Evolutionary conservation across 2,797 vertebrate species (phyloP).

Genomic region (Sciurus vulgaris): DNA sequence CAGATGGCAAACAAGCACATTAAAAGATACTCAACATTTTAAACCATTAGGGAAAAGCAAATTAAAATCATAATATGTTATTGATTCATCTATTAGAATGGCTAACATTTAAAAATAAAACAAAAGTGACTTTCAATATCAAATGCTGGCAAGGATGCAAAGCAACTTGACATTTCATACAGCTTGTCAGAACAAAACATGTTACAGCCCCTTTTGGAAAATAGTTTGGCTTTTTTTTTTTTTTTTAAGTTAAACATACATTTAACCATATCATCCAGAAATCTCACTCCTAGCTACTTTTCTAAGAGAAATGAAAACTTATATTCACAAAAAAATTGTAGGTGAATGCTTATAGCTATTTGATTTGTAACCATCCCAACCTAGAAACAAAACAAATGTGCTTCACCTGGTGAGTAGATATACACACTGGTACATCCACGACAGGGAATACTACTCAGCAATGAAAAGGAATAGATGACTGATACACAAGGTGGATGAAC

Average conservation of each 20-base stretch:
- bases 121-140: background rate
- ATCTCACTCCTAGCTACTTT: background rate
- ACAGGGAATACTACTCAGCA: background rate
- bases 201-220: background rate
- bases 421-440: background rate
- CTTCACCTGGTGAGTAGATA: background rate
- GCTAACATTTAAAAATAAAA: background rate
- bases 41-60: conserved; percentile 33
- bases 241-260: conserved; percentile 28
- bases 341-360: background rate
- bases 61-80: conserved; percentile 5
- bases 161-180: background rate
- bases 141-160: background rate
- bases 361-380: background rate
- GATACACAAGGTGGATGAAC: background rate
- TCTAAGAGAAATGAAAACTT: conserved; percentile 44
- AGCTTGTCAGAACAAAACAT: background rate
- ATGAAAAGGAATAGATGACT: background rate
- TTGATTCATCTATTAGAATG: background rate
- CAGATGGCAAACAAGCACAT: conserved; percentile 25
- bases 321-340: background rate
- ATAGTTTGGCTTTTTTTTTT: background rate
- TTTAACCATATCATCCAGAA: background rate
- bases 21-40: background rate
- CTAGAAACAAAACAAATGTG: background rate